These are phyloP conservation scores for Argentina silus DNA, from an alignment of 2,797 vertebrate species.

Conservation along the genomic window DNA sequence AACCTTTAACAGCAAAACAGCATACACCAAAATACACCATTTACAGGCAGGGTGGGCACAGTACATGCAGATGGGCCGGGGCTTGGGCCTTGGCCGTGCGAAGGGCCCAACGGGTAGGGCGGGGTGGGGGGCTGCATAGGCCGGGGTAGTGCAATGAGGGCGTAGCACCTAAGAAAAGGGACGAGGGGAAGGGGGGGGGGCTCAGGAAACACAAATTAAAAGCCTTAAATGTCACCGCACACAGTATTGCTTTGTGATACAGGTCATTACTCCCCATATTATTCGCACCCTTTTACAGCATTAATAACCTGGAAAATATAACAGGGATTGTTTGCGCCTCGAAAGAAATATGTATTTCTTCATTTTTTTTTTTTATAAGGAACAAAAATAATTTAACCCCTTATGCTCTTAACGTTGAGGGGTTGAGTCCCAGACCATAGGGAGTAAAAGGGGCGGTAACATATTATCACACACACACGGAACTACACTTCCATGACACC, in stretches of 20 bases:
- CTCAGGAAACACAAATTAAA: constrained; percentile 95
- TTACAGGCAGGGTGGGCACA: constrained; percentile 74
- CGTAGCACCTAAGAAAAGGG: constrained; percentile 34
- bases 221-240: constrained; percentile 99
- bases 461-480: constrained; percentile 10
- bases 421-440: neutral
- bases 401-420: neutral
- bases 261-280: constrained; percentile 98
- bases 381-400: too few species aligned
- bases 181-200: constrained; percentile 56
- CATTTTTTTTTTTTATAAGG: too few species aligned
- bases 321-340: constrained; percentile 75
- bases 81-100: constrained; percentile 21
- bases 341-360: constrained; percentile 60
- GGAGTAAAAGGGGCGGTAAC: neutral
- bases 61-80: constrained; percentile 56
- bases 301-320: constrained; percentile 97
- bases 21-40: constrained; percentile 73
- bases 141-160: constrained; percentile 45
- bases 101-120: constrained; percentile 2
- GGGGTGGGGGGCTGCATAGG: constrained; percentile 21
- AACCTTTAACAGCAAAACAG: constrained; percentile 91
- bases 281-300: constrained; percentile 86
- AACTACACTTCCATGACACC: neutral
- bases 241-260: constrained; percentile 96